Evolutionary conservation across 2,113 vertebrate genomes (phyloP).

Genomic region (Bubo bubo): DNA sequence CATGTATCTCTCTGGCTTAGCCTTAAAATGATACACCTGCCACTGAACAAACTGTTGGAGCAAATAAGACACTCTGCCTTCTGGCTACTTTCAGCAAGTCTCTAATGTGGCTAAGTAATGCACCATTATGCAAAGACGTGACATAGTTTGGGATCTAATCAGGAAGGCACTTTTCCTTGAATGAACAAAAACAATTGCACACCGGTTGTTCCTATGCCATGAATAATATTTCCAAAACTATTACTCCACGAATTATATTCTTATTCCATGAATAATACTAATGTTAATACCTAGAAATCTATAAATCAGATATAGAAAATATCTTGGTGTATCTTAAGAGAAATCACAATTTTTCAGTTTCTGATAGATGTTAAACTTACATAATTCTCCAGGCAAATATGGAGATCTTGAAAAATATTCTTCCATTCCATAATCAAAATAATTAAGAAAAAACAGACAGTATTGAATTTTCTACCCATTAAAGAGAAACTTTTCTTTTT

Average conservation of each 20-base stretch:
- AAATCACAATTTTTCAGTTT: background rate
- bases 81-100: background rate
- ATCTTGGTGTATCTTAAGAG: background rate
- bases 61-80: background rate
- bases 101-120: background rate
- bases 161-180: background rate
- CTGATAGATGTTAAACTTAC: background rate
- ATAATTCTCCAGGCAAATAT: background rate
- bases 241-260: background rate
- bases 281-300: background rate
- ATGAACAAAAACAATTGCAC: background rate
- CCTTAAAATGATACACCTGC: background rate
- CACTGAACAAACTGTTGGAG: background rate
- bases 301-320: background rate
- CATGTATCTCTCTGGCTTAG: background rate
- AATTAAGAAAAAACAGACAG: background rate
- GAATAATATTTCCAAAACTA: slow-evolving; percentile 34
- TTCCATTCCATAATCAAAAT: background rate
- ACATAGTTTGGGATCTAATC: background rate
- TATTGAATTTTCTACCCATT: background rate
- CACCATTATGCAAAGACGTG: background rate
- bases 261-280: background rate
- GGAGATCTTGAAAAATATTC: background rate
- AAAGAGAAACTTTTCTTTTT: background rate
- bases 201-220: background rate